A percentile compares a stretch with the other conserved stretches of the same genome.
phyloP scores from a whole-genome alignment of 2,113 vertebrate species.

The Archilochus colubris region DNA sequence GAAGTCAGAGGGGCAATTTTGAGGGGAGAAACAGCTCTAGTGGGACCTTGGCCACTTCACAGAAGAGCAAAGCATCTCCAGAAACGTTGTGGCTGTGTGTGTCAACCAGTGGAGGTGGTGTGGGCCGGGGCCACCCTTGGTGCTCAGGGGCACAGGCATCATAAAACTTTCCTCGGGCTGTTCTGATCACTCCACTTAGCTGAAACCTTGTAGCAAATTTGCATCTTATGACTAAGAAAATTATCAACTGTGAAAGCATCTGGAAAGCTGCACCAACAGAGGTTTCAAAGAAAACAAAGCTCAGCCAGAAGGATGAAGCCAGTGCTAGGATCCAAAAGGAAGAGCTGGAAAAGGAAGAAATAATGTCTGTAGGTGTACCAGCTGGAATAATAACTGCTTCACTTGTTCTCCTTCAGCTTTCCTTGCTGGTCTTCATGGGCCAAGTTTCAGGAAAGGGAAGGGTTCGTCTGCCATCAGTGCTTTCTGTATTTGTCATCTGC shows the following conservation, averaged over 20 bases:
- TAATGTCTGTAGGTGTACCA: not conserved
- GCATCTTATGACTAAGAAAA: not conserved
- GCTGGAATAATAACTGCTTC: constrained; percentile 19
- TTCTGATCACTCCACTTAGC: not conserved
- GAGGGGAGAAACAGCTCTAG: not conserved
- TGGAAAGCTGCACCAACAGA: constrained; percentile 9
- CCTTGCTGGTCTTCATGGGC: not conserved
- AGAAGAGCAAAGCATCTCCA: not conserved
- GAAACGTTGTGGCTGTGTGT: not conserved
- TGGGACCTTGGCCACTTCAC: not conserved
- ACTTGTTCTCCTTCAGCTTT: not conserved
- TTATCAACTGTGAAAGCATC: not conserved
- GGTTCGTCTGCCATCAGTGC: not conserved
- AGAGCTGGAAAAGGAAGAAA: constrained; percentile 32
- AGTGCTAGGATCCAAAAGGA: constrained; percentile 12
- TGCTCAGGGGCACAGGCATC: not conserved
- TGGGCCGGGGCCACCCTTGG: not conserved
- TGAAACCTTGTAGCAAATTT: not conserved
- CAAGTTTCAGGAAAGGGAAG: not conserved
- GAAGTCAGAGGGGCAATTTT: not conserved
- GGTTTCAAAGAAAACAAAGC: constrained; percentile 38
- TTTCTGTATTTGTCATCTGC: not conserved
- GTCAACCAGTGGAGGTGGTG: not conserved
- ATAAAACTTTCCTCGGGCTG: not conserved
- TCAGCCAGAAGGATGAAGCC: not conserved